Evolutionary conservation across 2,797 vertebrate species (phyloP).

Genomic region (Lutjanus campechanus): DNA sequence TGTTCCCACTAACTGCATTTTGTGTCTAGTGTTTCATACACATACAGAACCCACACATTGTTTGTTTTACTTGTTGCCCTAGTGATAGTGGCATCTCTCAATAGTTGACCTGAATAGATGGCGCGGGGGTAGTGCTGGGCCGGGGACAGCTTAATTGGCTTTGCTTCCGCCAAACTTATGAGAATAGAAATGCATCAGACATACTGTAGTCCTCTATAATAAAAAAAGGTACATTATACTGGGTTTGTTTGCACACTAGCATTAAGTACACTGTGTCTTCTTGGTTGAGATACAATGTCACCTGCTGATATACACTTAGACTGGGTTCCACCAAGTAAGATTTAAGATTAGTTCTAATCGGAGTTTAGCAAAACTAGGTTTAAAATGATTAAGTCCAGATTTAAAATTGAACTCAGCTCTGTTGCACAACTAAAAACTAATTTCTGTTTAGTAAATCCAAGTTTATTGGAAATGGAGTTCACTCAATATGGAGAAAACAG

Average conservation of each 20-base stretch:
- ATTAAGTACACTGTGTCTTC: slow-evolving; percentile 16
- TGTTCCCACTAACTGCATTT: slow-evolving; percentile 74
- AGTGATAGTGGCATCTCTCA: slow-evolving; percentile 81
- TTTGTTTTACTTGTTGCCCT: slow-evolving; percentile 87
- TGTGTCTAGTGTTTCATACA: slow-evolving; percentile 85
- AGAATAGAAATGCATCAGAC: slow-evolving; percentile 46
- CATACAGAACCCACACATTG: slow-evolving; percentile 84
- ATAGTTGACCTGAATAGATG: slow-evolving; percentile 79
- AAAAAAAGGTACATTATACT: slow-evolving; percentile 17
- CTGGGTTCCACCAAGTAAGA: too few relatives aligned
- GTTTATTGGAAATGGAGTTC: too few relatives aligned
- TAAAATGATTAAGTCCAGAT: too few relatives aligned
- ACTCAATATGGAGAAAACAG: too few relatives aligned
- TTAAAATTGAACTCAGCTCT: too few relatives aligned
- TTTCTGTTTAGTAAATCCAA: too few relatives aligned
- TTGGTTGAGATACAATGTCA: slow-evolving; percentile 30
- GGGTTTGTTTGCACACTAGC: slow-evolving; percentile 38
- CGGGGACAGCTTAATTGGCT: slow-evolving; percentile 51
- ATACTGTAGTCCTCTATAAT: not conserved
- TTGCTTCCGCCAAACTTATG: slow-evolving; percentile 43
- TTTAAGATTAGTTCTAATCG: too few relatives aligned
- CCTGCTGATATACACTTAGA: not conserved
- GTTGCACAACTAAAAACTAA: too few relatives aligned
- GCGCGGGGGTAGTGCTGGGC: slow-evolving; percentile 34
- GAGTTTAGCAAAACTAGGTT: too few relatives aligned